These are phyloP conservation scores for Paramormyrops kingsleyae DNA, from an alignment of 2,113 vertebrate species.

Conservation along the genomic window DNA sequence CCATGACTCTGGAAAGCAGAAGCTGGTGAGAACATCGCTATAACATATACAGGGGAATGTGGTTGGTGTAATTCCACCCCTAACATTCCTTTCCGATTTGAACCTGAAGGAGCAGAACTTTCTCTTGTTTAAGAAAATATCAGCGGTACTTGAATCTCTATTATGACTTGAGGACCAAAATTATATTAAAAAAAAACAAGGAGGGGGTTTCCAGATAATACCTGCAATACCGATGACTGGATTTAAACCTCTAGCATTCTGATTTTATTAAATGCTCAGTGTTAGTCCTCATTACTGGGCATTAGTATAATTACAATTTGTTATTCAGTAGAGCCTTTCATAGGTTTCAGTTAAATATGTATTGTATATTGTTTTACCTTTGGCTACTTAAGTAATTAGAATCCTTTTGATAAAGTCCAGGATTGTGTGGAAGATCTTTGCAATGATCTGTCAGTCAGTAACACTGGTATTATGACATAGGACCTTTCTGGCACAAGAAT, in stretches of 20 bases:
- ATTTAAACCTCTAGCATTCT: not conserved
- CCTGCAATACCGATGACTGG: not conserved
- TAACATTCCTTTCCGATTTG: not conserved
- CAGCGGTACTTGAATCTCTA: not conserved
- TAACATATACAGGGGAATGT: not conserved
- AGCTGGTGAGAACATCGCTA: not conserved
- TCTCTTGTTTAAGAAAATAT: not conserved
- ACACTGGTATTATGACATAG: not conserved
- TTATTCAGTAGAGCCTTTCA: not conserved
- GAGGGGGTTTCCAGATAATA: not conserved
- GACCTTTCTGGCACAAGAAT: conserved; percentile 8
- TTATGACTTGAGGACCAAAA: not conserved
- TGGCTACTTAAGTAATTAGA: not conserved
- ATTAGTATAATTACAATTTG: not conserved
- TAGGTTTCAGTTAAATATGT: not conserved
- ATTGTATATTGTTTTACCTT: not conserved
- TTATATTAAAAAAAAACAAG: not conserved
- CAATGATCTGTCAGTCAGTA: not conserved
- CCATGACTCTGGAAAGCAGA: not conserved
- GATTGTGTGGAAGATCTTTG: not conserved
- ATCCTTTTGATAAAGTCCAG: not conserved
- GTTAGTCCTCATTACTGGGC: not conserved
- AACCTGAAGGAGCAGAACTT: not conserved
- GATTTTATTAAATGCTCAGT: not conserved
- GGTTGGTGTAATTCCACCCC: not conserved